phyloP scores from a whole-genome alignment of 64 coral and sea anemone species.

The Montipora sp. region DNA sequence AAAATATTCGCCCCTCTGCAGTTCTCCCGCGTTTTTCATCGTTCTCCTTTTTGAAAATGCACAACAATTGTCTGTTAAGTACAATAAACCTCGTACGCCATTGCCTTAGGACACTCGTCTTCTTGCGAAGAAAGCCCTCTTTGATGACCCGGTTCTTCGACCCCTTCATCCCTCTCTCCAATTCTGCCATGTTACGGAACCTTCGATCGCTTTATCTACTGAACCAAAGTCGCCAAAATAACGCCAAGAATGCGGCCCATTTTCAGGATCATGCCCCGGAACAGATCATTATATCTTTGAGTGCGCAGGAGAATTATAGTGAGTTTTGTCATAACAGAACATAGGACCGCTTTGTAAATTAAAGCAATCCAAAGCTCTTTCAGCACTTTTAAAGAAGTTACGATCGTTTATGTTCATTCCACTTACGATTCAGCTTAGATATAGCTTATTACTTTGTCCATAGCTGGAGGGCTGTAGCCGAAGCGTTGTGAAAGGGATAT shows the following conservation, averaged over 20 bases:
- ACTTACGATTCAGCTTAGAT: constrained; percentile 13
- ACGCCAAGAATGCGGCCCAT: constrained; percentile 42
- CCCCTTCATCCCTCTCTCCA: constrained; percentile 22
- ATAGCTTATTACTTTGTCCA: background rate
- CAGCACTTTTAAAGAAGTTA: background rate
- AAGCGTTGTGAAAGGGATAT: background rate
- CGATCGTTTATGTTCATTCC: background rate
- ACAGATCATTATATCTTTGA: background rate
- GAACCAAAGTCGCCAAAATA: background rate
- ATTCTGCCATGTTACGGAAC: constrained; percentile 60
- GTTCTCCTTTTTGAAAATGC: constrained; percentile 85
- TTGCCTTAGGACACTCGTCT: constrained; percentile 80
- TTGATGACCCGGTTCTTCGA: constrained; percentile 58
- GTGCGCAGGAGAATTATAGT: background rate
- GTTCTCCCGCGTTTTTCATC: constrained; percentile 79
- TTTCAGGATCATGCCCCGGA: constrained; percentile 8
- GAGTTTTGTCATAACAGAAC: background rate
- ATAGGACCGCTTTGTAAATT: background rate
- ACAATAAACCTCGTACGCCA: constrained; percentile 85
- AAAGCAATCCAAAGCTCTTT: background rate
- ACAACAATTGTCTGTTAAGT: constrained; percentile 75
- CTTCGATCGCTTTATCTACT: constrained; percentile 16
- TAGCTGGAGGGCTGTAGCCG: background rate
- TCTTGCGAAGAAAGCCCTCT: constrained; percentile 77
- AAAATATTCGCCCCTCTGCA: constrained; percentile 82